These are phyloP conservation scores for Thryonomys swinderianus DNA, from an alignment of 2,113 vertebrate genomes.

Conservation along the genomic window DNA sequence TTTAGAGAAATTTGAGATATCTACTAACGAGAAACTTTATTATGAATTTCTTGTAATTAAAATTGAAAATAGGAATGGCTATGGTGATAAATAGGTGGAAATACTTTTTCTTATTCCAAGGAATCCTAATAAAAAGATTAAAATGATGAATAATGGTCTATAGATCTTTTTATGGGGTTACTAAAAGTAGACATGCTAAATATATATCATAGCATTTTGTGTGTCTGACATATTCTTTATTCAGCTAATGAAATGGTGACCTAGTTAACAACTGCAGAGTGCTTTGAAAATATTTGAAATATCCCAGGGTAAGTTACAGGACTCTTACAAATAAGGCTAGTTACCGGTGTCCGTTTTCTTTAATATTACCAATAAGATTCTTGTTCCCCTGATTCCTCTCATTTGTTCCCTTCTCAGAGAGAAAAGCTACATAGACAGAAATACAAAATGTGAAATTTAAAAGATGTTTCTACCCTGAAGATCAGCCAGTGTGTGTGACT, in stretches of 20 bases:
- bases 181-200: neutral
- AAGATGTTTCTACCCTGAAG: neutral
- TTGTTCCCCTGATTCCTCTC: neutral
- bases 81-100: slow-evolving; percentile 60
- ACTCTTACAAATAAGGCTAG: neutral
- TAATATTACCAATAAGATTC: neutral
- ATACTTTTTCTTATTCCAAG: slow-evolving; percentile 45
- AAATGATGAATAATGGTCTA: neutral
- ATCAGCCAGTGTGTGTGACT: neutral
- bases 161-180: neutral
- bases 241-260: neutral
- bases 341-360: neutral
- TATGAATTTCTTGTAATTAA: slow-evolving; percentile 45
- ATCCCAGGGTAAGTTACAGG: neutral
- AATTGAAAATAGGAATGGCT: slow-evolving; percentile 1
- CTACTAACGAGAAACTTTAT: neutral
- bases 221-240: neutral
- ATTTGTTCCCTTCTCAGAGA: neutral
- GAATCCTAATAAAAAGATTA: slow-evolving; percentile 32
- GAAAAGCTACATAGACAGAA: neutral
- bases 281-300: slow-evolving; percentile 12
- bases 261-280: neutral
- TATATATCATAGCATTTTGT: neutral
- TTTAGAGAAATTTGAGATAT: slow-evolving; percentile 18
- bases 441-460: neutral